Evolutionary conservation across 2,113 vertebrate species (phyloP), one percentile per base, ranked within the genome.

Genomic region (Todiramphus saurophagus): DNA sequence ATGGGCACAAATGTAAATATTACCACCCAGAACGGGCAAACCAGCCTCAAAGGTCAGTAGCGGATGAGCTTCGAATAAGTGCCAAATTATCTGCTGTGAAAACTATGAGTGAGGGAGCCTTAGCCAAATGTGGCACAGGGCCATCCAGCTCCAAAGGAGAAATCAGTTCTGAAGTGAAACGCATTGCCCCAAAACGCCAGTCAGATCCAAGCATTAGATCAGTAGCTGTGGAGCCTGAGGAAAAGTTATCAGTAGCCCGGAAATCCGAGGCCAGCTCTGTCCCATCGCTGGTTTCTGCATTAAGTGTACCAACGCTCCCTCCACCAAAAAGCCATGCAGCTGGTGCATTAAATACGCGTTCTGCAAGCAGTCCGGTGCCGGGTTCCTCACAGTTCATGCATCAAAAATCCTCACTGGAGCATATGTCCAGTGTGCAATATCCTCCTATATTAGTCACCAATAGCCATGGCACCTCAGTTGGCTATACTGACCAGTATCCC

Each of bases 1-100:
- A 99, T 89, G 99, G 99, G 96, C 99, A 99, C 97, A 99, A 99
- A 98, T 99, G 99, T 98, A 99, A 99, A 98, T 99, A 99, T 98
- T 99, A 99, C 97, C 99, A 99, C 94, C 99, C 99, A 28, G 99
- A 99, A 97, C 98, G 99, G 84, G 99, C 99, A 93, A 99, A 99
- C 97, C 99, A 99, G 96, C 99, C 99, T 27, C 98, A 98, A 98
- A 98, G 99, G 85, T 99, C 99, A 9, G 99, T 99, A 89, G 99
- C 99, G 69, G 99, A 99, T 95, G 99, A 99, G 96, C 99, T 99
- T 93, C 98, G 99, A 96, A 99, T 99, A 96, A 99, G 99, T 97
- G 99, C 99, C 97, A 99, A 99, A 98, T 97, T 99, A 94, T 99
- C 99, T 81, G 99, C 99, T 30, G 99, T 99, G 94, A 99, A 99